Conservation (phyloP, 2,888 invertebrate genomes). For the Phania funesta region DNA sequence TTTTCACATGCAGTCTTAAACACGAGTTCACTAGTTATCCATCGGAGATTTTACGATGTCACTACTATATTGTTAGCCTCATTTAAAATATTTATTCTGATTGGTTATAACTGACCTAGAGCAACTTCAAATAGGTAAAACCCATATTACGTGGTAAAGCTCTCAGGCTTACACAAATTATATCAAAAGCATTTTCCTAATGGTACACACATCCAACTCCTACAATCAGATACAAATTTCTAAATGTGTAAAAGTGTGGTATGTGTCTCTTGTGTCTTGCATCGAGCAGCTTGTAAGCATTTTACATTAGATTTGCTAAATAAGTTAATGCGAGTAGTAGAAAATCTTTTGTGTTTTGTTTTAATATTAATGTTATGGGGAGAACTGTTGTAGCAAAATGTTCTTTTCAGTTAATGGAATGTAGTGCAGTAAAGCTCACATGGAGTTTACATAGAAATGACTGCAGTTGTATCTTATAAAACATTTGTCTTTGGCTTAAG, state of each 20-base stretch:
- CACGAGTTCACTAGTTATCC: no score
- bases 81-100: no score
- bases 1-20: no score
- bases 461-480: background rate
- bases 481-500: background rate
- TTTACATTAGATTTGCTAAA: slow-evolving; percentile 40
- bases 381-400: no score
- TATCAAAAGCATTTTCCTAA: background rate
- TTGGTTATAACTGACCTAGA: no score
- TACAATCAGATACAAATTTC: background rate
- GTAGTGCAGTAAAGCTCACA: background rate
- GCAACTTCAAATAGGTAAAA: no score
- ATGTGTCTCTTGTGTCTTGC: slow-evolving; percentile 43
- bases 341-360: slow-evolving; percentile 28
- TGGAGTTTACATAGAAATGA: background rate
- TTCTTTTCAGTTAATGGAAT: background rate
- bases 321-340: slow-evolving; percentile 30
- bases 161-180: no score
- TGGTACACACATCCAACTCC: background rate
- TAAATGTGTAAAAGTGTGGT: background rate
- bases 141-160: no score
- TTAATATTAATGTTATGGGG: background rate
- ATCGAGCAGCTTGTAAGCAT: background rate
- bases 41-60: no score
- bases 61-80: no score